Evolutionary conservation across 1,140 invertebrate genomes (phyloP).

Genomic region (Bombus pyrosoma): DNA sequence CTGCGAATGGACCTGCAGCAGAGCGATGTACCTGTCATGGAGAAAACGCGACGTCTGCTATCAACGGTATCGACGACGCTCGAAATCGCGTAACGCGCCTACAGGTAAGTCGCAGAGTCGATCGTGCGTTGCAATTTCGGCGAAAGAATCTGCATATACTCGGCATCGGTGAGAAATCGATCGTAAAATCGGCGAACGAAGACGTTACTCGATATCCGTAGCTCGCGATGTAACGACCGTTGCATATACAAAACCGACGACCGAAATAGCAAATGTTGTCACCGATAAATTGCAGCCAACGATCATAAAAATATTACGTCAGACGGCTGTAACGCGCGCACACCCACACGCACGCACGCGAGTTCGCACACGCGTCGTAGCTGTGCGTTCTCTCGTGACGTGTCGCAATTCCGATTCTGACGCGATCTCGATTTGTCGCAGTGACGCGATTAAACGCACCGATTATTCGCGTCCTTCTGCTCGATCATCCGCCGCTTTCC

Average conservation of each 20-base stretch:
- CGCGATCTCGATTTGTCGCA: constrained; percentile 33
- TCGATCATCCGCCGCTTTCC: background rate
- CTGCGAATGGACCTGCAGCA: constrained; percentile 56
- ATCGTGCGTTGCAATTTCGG: constrained; percentile 38
- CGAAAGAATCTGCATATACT: background rate
- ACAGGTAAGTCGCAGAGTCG: constrained; percentile 67
- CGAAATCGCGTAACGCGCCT: constrained; percentile 68
- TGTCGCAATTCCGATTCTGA: constrained; percentile 46
- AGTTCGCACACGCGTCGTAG: constrained; percentile 32
- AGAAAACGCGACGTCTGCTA: constrained; percentile 68
- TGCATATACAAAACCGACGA: background rate
- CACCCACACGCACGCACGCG: background rate
- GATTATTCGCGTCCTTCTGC: background rate
- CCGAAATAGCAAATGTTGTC: constrained; percentile 63
- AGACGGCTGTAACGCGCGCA: constrained; percentile 42
- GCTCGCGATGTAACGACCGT: constrained; percentile 23
- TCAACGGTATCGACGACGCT: constrained; percentile 67
- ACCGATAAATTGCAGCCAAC: constrained; percentile 63
- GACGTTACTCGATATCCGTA: constrained; percentile 6
- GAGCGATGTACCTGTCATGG: constrained; percentile 64
- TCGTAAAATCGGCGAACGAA: background rate
- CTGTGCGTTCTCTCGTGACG: constrained; percentile 34
- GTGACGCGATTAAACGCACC: constrained; percentile 49
- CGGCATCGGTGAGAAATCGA: background rate
- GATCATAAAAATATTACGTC: constrained; percentile 69